phyloP scores from a whole-genome alignment of 2,113 vertebrate species.

The Oncorhynchus tshawytscha region DNA sequence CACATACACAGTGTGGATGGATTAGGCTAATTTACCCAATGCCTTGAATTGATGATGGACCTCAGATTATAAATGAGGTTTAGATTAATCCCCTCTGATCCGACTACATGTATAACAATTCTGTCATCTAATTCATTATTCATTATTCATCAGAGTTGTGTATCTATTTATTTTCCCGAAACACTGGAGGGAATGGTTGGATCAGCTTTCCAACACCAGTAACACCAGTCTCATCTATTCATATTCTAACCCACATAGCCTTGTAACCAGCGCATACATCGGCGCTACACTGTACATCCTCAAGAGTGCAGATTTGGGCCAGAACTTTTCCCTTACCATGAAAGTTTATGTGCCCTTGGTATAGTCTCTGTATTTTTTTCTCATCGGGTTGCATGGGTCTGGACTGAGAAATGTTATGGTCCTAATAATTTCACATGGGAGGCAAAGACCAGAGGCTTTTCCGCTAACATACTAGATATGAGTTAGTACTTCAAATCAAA shows the following conservation, averaged over 20 bases:
- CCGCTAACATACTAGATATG: not conserved
- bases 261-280: no score
- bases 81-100: slow-evolving; percentile 17
- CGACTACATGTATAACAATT: slow-evolving; percentile 10
- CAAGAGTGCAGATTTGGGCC: no score
- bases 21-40: slow-evolving; percentile 11
- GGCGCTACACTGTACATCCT: no score
- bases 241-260: not conserved
- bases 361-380: no score
- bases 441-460: not conserved
- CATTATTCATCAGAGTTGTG: not conserved
- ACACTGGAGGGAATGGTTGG: not conserved
- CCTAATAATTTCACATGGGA: not conserved
- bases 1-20: not conserved
- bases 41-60: slow-evolving; percentile 5
- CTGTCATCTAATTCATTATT: slow-evolving; percentile 28
- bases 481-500: no score
- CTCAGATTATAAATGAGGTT: slow-evolving; percentile 4
- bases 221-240: not conserved
- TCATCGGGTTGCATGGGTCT: no score
- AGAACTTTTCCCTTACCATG: no score
- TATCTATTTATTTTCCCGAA: not conserved
- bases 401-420: no score
- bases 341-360: no score
- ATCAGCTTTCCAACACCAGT: not conserved